Conservation (phyloP, 2,113 vertebrate species). For the Empidonax alnorum region DNA sequence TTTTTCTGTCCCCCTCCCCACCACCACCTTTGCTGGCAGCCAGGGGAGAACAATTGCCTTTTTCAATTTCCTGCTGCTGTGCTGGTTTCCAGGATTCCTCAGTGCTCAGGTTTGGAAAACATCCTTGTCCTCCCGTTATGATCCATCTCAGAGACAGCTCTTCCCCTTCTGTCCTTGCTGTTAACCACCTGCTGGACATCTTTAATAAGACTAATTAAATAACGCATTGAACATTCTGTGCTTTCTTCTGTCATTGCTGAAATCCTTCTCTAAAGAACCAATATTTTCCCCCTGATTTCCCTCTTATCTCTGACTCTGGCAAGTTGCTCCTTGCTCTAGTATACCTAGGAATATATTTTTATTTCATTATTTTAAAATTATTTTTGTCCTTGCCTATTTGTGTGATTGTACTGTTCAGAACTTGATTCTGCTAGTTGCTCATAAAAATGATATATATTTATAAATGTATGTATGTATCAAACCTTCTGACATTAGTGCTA, state of each 20-base stretch:
- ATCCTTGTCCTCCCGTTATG: rapidly evolving
- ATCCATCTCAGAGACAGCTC: not conserved
- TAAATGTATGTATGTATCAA: not conserved
- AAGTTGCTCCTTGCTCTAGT: not conserved
- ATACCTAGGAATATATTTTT: not conserved
- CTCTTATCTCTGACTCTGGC: not conserved
- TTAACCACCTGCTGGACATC: not conserved
- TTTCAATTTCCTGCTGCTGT: not conserved
- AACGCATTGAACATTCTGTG: not conserved
- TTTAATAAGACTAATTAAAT: not conserved
- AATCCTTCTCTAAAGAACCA: not conserved
- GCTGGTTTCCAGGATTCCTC: not conserved
- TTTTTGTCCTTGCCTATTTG: not conserved
- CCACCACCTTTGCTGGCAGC: not conserved
- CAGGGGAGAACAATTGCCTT: not conserved
- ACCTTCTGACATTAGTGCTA: not conserved
- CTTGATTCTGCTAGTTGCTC: not conserved
- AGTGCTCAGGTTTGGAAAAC: not conserved
- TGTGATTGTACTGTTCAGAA: not conserved
- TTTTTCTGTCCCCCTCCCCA: no score
- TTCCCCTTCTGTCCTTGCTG: not conserved
- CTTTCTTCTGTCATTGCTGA: not conserved
- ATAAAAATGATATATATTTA: not conserved
- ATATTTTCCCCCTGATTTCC: not conserved
- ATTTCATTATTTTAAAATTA: not conserved